These are phyloP conservation scores for Protomyctophum bolini DNA, from an alignment of 2,113 vertebrate genomes.

Conservation along the genomic window DNA sequence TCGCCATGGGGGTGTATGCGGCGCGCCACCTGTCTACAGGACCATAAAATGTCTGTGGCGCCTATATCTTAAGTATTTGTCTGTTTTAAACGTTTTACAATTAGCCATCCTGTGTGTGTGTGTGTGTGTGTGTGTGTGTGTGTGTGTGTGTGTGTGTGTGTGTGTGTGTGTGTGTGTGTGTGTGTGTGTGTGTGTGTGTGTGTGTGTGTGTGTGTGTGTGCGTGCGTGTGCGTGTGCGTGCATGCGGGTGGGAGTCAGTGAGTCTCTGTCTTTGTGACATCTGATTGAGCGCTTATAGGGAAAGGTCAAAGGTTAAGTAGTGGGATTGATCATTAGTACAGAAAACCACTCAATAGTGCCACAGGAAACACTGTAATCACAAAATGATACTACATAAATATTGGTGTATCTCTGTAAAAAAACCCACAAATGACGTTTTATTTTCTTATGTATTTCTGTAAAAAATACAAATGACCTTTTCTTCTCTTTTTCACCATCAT, in stretches of 20 bases:
- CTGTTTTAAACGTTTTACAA: no score
- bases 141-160: constrained; percentile 27
- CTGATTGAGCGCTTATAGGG: not conserved
- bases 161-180: constrained; percentile 18
- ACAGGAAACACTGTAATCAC: not conserved
- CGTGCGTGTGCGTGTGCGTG: not conserved
- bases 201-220: not conserved
- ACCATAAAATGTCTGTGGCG: no score
- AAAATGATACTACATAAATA: no score
- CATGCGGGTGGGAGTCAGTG: not conserved
- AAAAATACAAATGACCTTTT: no score
- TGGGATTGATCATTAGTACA: constrained; percentile 8
- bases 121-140: constrained; percentile 27
- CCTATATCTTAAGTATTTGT: no score
- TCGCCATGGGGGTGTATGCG: no score
- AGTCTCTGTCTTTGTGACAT: not conserved
- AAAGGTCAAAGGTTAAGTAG: constrained; percentile 28
- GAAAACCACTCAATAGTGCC: constrained; percentile 12
- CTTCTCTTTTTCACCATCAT: no score
- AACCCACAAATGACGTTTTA: no score
- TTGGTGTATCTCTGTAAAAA: no score
- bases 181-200: not conserved
- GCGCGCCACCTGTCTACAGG: no score
- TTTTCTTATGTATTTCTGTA: no score
- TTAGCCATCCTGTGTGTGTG: not conserved